Evolutionary conservation across 1,140 invertebrate genomes (phyloP).

Genomic region (Antheraea mylitta): DNA sequence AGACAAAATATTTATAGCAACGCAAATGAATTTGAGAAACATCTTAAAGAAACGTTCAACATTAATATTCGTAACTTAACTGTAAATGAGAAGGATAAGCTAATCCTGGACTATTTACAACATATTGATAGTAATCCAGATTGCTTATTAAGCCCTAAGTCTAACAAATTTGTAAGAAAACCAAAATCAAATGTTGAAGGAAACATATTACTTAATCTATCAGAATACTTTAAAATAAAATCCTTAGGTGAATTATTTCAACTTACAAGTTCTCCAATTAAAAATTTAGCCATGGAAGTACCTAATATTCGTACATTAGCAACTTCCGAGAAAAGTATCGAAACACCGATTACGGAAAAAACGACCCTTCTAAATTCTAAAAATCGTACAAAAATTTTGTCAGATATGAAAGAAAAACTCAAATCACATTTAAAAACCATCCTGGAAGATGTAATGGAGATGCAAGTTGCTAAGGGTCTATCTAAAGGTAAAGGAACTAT

Average conservation of each 20-base stretch:
- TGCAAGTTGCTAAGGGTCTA: conserved; percentile 45
- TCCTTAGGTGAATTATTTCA: conserved; percentile 49
- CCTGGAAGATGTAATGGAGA: conserved; percentile 53
- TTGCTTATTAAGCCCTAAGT: conserved; percentile 37
- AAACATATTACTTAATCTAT: conserved; percentile 56
- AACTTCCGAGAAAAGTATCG: background rate
- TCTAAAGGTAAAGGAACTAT: conserved; percentile 30
- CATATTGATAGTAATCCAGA: conserved; percentile 52
- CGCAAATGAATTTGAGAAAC: conserved; percentile 30
- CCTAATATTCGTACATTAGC: background rate
- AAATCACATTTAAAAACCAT: conserved; percentile 57
- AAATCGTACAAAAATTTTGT: background rate
- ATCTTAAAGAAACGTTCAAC: conserved; percentile 35
- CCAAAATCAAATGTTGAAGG: conserved; percentile 38
- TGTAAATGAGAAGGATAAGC: conserved; percentile 54
- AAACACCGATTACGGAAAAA: background rate
- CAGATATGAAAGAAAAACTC: conserved; percentile 49
- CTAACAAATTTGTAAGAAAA: conserved; percentile 22
- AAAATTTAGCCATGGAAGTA: background rate
- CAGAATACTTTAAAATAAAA: conserved; percentile 63
- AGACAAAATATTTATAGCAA: conserved; percentile 38
- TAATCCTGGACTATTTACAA: conserved; percentile 56
- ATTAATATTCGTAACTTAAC: conserved; percentile 38
- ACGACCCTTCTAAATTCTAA: background rate
- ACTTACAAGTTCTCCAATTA: conserved; percentile 28